Evolutionary conservation across 1,140 invertebrate genomes (phyloP), one percentile per base, ranked within the genome.

Genomic region (Bombus cullumanus): DNA sequence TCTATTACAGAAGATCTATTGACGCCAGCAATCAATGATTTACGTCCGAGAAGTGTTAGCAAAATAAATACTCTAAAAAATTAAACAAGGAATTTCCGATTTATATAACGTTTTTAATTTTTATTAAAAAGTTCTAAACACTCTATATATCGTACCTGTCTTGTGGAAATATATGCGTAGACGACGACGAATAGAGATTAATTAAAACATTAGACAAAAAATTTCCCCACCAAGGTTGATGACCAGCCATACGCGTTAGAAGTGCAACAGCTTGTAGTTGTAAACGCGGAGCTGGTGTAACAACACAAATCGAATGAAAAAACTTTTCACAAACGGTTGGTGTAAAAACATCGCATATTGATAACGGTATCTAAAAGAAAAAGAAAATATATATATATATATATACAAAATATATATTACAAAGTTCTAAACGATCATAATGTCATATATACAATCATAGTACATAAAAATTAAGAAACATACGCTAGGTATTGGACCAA

Each of bases 161-260:
- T 92, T 98, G 97, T 47, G 98, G 97, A 92, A 98, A 98, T 68
- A 98, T 97, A 75, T 97, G 96, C 34, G 96, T 97, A 86, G 98
- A 97, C 28, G 97, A 96, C 0, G 97, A 97, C 4, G 97, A 97
- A 93, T 98, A 99, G 74, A 98, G 96, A 88, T 96, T 96, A 28
- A 97, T 96, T 39, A 99, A 96, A 22, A 97, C 98, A 91, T 97
- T 97, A 2, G 98, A 97, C 9, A 99, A 95, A 92, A 98, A 98
- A 83, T 97, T 96, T 25, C 98, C 98, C 98, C 98, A 99, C 98
- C 98, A 99, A 2, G 96, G 95, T 92, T 97, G 97, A 81, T 96
- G 96, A 74, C 97, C 97, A 94, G 98, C 98, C 90, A 97, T 97
- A 57, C 97, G 96, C 41, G 98, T 97, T 89, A 98, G 94, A 83